Conservation (phyloP, 2,888 invertebrate species). For the Cremastinae sp. region DNA sequence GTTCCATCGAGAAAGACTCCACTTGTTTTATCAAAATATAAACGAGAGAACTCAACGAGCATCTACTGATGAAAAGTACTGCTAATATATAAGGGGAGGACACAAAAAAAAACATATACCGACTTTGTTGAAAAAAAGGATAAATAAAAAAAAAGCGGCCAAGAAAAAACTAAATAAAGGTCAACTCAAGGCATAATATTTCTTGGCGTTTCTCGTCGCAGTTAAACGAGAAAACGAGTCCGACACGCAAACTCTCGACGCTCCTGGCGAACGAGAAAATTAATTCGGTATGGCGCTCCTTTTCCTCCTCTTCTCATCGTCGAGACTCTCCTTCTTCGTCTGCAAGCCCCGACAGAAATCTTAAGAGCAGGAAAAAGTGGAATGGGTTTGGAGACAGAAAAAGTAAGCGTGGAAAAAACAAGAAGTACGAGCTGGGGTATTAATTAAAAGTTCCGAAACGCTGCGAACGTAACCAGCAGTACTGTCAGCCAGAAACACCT, state of each 20-base stretch:
- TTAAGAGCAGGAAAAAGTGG: slow-evolving; percentile 30
- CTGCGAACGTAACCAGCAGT: slow-evolving; percentile 39
- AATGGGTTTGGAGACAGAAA: slow-evolving; percentile 20
- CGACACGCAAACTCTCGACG: slow-evolving; percentile 56
- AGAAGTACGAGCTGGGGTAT: slow-evolving; percentile 60
- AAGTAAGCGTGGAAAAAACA: slow-evolving; percentile 11
- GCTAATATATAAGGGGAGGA: slow-evolving; percentile 24
- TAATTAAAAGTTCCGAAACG: slow-evolving; percentile 70
- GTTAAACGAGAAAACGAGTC: slow-evolving; percentile 57
- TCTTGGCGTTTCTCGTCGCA: slow-evolving; percentile 30
- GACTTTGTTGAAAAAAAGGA: neutral
- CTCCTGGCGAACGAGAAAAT: slow-evolving; percentile 60
- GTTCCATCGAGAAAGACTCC: slow-evolving; percentile 29
- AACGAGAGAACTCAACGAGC: slow-evolving; percentile 54
- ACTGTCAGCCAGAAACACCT: slow-evolving; percentile 60
- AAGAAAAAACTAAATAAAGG: slow-evolving; percentile 44
- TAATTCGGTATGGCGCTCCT: slow-evolving; percentile 61
- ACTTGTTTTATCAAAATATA: slow-evolving; percentile 34
- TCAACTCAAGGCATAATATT: slow-evolving; percentile 45
- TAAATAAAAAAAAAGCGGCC: neutral
- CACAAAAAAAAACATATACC: neutral
- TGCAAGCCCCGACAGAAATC: slow-evolving; percentile 24
- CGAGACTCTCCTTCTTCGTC: neutral
- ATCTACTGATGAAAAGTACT: slow-evolving; percentile 32
- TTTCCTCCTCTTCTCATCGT: neutral